A percentile compares a stretch with the other conserved stretches of the same genome.
These are phyloP conservation scores for Caenorhabditis afra DNA, from an alignment of 2,888 invertebrate species.

Conservation along the genomic window DNA sequence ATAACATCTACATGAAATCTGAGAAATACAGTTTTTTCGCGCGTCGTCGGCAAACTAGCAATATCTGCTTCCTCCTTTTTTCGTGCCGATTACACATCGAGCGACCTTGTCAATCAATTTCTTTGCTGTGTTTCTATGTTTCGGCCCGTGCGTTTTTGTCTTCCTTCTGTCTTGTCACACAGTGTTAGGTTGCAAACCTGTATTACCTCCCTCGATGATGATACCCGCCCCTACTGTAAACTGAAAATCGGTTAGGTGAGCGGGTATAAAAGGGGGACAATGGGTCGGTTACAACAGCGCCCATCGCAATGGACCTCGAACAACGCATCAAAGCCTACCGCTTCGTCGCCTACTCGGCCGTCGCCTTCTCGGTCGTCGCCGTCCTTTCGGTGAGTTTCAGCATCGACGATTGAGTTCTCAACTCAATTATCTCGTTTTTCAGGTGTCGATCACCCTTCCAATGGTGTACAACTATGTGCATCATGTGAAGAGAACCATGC, in stretches of 20 bases:
- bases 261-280: neutral
- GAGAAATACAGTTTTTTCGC: too few species aligned
- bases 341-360: slow-evolving; percentile 50
- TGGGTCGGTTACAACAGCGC: neutral
- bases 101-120: too few species aligned
- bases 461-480: slow-evolving; percentile 70
- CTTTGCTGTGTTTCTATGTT: too few species aligned
- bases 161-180: too few species aligned
- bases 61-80: too few species aligned
- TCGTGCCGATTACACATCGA: too few species aligned
- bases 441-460: slow-evolving; percentile 65
- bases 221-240: too few species aligned
- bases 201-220: neutral
- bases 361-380: slow-evolving; percentile 46
- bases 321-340: slow-evolving; percentile 44
- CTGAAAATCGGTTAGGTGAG: too few species aligned
- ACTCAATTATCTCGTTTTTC: neutral
- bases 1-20: too few species aligned
- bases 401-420: neutral
- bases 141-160: too few species aligned
- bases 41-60: too few species aligned
- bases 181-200: neutral
- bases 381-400: slow-evolving; percentile 38
- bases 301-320: slow-evolving; percentile 36
- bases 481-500: slow-evolving; percentile 62